Evolutionary conservation across 2,888 invertebrate genomes (phyloP), one percentile per base, ranked within the genome.

Genomic region (Coleophora deauratella): DNA sequence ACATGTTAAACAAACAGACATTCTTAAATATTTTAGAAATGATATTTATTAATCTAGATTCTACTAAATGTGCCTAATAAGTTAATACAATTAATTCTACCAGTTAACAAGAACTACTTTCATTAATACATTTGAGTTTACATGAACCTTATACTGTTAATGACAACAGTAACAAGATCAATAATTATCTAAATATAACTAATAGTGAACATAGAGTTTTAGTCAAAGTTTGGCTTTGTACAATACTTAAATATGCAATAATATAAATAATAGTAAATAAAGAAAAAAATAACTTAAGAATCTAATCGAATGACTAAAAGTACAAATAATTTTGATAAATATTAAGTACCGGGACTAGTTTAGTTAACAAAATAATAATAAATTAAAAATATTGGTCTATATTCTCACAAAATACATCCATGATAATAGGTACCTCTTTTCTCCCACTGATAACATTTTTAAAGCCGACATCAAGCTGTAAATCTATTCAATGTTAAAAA

Each of bases 1-100:
- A 84, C 84, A 85, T 85, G 85, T 85, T 85, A 85, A 84, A 84
- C 81, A 85, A 84, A 84, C 84, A 85, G 75, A 84, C 84, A 66
- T 70, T 67, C 78, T 79, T 65, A 73, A 77, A 73, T 79, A 77
- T 75, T 82, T 77, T 72, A 78, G 67, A 80, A 81, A 81, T 79
- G 74, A 78, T 70, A 68, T 85, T 85, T 85, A 85, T 85, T 85
- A 82, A 72, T 73, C 81, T 84, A 82, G 72, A 60, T 52, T 54
- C 81, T 84, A 82, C 78, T 57, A 62, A 75, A 60, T 66, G 66
- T 62, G 59, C 57, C 75, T 76, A 79, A 81, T 68, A 66, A 70
- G 76, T 79, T 80, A 80, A 72, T 79, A 84, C 82, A 84, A 75
- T 79, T 77, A 82, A 77, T 72, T 67, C 78, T 80, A 82, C 40